Evolutionary conservation across 2,888 invertebrate genomes (phyloP), one percentile per base, ranked within the genome.

Genomic region (Auanema sp.): DNA sequence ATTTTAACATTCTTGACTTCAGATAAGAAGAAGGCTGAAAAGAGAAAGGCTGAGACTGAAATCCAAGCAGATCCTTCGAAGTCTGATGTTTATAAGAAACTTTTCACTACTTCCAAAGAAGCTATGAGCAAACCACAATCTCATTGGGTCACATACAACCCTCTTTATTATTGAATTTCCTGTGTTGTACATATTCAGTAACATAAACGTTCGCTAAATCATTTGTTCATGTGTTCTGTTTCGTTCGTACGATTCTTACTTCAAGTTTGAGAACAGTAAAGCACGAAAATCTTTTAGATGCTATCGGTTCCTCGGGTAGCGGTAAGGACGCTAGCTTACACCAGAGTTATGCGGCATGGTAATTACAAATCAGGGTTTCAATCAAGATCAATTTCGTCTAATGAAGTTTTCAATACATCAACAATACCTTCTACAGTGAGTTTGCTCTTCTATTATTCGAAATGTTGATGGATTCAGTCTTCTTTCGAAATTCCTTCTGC

Each of bases 131-230:
- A 96, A 84, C 88, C 89, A 51, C 89, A 91, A 76, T 93, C 93
- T 1, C 95, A 97, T 84, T 98, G 97, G 98, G 90, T 97, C 60
- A 97, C 97, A 0, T 95, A 93, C 81, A 97, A 97, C 88, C 97
- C 97, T 5, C 78, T 85, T 25, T 87, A 86, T 69, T 84, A 81
- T 68, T 85, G 59, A 68, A 8, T 47, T 47, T 47, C 18, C 21
- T 21, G 4, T 47, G 8, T 47, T 47, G 52, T 55, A 55, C 53
- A 61, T 54, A 33, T 23, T 49, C 16, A n/a, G 41, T 6, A 53
- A 25, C 33, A 41, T 55, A 24, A 40, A 16, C 33, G n/a, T n/a
- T n/a, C n/a, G n/a, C n/a, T n/a, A n/a, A n/a, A 12, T 23, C 1
- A 6, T 40, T 55, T 55, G 42, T n/a, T 12, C 23, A 4, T 24